These are phyloP conservation scores for Chionomys nivalis DNA, from an alignment of 2,113 vertebrate genomes.

Conservation along the genomic window DNA sequence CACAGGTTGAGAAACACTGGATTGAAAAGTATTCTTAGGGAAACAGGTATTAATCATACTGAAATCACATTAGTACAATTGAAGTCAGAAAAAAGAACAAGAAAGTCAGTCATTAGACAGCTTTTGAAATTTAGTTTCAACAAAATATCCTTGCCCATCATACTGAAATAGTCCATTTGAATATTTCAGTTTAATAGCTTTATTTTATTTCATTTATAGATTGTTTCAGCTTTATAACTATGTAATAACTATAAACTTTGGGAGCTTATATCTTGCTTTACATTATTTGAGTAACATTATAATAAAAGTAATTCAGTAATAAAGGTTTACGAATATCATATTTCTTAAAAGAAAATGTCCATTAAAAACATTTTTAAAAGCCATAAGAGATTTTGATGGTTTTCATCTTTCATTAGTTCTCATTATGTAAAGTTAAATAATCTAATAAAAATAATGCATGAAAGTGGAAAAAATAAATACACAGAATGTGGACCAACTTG, in stretches of 20 bases:
- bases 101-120: neutral
- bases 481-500: neutral
- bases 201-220: constrained; percentile 46
- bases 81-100: constrained; percentile 18
- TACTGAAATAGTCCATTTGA: constrained; percentile 6
- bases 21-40: neutral
- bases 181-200: constrained; percentile 37
- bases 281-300: constrained; percentile 43
- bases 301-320: constrained; percentile 40
- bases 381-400: neutral
- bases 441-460: neutral
- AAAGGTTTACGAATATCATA: constrained; percentile 7
- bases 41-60: neutral
- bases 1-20: neutral
- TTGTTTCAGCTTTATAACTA: constrained; percentile 16
- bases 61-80: neutral
- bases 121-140: constrained; percentile 34
- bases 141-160: neutral
- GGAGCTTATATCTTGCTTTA: constrained; percentile 25
- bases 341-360: constrained; percentile 24
- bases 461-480: neutral
- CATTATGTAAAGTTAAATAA: constrained; percentile 1
- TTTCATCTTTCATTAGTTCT: constrained; percentile 3
- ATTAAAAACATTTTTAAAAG: neutral
- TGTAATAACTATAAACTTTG: neutral